Conservation (phyloP, 2,797 vertebrate genomes). For the Sebastiscus albofasciatus region DNA sequence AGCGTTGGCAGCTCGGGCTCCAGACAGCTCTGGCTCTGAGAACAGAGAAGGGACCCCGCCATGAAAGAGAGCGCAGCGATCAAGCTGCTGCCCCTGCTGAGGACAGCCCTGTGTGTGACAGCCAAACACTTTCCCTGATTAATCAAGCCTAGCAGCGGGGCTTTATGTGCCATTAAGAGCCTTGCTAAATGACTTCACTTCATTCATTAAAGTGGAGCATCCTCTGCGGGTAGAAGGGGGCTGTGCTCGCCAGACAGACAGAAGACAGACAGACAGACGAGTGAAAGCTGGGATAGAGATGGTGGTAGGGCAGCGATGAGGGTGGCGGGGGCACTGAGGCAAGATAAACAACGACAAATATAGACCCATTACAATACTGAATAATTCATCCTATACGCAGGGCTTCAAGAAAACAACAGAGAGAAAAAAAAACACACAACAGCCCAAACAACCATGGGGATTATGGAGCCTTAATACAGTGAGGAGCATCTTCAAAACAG, state of each 20-base stretch:
- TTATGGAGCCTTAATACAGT: constrained; percentile 50
- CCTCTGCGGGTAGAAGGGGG: constrained; percentile 54
- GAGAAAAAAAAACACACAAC: constrained; percentile 21
- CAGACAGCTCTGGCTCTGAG: constrained; percentile 33
- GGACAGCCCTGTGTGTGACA: constrained; percentile 68
- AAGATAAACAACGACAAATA: constrained; percentile 81
- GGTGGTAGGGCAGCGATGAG: constrained; percentile 57
- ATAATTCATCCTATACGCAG: constrained; percentile 77
- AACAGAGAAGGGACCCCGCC: constrained; percentile 44
- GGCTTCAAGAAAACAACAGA: constrained; percentile 69
- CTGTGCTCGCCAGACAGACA: constrained; percentile 41
- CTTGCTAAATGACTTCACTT: constrained; percentile 78
- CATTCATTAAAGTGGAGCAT: constrained; percentile 80
- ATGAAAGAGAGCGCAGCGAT: constrained; percentile 49
- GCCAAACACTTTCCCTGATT: constrained; percentile 81
- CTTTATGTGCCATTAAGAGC: constrained; percentile 79
- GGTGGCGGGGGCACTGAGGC: constrained; percentile 62
- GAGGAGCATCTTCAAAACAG: constrained; percentile 56
- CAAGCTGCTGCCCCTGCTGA: constrained; percentile 61
- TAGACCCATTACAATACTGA: constrained; percentile 80
- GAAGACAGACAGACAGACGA: constrained; percentile 10
- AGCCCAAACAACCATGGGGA: constrained; percentile 51
- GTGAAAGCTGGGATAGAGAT: constrained; percentile 44
- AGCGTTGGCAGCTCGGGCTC: constrained; percentile 17
- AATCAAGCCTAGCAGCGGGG: constrained; percentile 76